Evolutionary conservation across 2,113 vertebrate species (phyloP).

Genomic region (Daphoenositta chrysoptera): DNA sequence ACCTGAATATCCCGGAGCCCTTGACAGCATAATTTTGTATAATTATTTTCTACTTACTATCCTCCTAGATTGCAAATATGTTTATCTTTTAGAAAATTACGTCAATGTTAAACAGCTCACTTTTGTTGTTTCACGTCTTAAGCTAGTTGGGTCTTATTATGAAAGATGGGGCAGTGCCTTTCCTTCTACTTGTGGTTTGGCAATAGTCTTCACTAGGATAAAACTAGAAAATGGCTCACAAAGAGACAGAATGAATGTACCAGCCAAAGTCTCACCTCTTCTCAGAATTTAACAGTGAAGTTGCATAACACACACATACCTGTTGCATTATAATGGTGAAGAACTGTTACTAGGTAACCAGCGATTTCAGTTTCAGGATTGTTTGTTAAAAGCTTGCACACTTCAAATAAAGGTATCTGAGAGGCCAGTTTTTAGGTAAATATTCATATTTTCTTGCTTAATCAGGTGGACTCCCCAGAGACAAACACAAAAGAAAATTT

Average conservation of each 20-base stretch:
- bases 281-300: conserved; percentile 39
- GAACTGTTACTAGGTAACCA: conserved; percentile 40
- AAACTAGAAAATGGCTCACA: conserved; percentile 44
- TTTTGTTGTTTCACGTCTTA: conserved; percentile 31
- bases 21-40: neutral
- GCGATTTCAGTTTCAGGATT: neutral
- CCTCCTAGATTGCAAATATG: neutral
- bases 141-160: neutral
- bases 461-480: neutral
- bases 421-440: neutral
- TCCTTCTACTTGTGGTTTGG: conserved; percentile 32
- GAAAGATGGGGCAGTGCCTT: neutral
- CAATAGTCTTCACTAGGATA: neutral
- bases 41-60: conserved; percentile 27
- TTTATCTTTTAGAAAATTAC: conserved; percentile 31
- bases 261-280: conserved; percentile 50
- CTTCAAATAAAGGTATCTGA: neutral
- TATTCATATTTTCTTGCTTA: neutral
- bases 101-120: neutral
- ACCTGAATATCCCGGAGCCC: neutral
- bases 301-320: neutral
- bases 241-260: neutral
- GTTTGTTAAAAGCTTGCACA: conserved; percentile 15
- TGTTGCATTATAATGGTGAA: conserved; percentile 18
- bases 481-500: neutral